Evolutionary conservation across 2,888 invertebrate species (phyloP).

Genomic region (Xylocampa areola): DNA sequence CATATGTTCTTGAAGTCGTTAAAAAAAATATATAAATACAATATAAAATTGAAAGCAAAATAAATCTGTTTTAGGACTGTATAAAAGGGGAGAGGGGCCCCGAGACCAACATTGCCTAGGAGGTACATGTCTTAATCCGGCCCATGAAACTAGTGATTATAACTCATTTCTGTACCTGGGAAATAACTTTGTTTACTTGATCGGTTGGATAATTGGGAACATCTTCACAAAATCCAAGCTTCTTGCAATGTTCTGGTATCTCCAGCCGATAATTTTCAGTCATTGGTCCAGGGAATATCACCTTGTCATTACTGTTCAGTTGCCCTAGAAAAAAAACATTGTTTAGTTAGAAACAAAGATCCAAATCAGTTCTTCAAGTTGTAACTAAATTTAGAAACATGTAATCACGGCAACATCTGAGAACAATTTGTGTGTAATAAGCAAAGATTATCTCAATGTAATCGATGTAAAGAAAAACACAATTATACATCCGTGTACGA

Average conservation of each 20-base stretch:
- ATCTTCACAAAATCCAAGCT: slow-evolving; percentile 70
- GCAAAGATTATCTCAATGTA: slow-evolving; percentile 8
- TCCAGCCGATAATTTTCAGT: slow-evolving; percentile 51
- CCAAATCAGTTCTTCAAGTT: neutral
- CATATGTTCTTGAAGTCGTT: no score
- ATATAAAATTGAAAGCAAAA: no score
- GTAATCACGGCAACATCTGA: no score
- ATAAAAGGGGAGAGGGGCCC: no score
- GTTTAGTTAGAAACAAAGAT: neutral
- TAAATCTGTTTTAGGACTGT: no score
- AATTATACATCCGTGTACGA: slow-evolving; percentile 50
- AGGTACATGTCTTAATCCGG: no score
- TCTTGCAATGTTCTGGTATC: slow-evolving; percentile 63
- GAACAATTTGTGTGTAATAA: neutral
- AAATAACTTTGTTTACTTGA: slow-evolving; percentile 61
- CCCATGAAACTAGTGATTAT: neutral
- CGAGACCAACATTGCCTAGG: no score
- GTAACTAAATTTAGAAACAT: no score
- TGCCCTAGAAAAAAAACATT: slow-evolving; percentile 52
- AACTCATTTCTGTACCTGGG: slow-evolving; percentile 53
- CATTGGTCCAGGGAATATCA: slow-evolving; percentile 76
- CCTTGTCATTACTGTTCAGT: slow-evolving; percentile 45
- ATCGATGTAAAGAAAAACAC: slow-evolving; percentile 23
- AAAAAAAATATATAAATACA: no score
- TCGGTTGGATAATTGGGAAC: slow-evolving; percentile 74